These are phyloP conservation scores for Chlorocebus sabaeus DNA, from an alignment of 2,113 vertebrate species.

Conservation along the genomic window DNA sequence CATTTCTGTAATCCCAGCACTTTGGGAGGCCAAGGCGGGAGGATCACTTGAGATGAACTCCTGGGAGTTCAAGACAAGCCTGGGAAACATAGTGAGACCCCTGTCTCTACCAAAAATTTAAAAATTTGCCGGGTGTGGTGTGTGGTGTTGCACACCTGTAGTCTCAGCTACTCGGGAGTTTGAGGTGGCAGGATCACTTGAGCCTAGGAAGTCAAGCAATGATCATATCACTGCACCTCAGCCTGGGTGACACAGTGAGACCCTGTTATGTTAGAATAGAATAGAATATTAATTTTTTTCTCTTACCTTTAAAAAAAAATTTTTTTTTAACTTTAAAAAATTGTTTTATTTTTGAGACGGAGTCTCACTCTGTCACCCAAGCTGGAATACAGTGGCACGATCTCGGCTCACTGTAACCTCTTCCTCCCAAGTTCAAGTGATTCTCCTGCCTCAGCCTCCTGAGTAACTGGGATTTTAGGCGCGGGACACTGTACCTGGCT, in stretches of 20 bases:
- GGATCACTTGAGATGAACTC: background rate
- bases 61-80: background rate
- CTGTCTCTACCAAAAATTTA: background rate
- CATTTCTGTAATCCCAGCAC: background rate
- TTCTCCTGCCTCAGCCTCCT: too few species aligned
- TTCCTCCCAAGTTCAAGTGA: too few species aligned
- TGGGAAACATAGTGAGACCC: background rate
- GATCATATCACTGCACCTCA: background rate
- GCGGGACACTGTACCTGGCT: too few species aligned
- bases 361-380: too few species aligned
- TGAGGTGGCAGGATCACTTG: background rate
- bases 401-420: too few species aligned
- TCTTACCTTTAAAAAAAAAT: background rate
- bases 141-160: background rate
- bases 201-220: background rate
- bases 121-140: background rate
- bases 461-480: too few species aligned
- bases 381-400: too few species aligned
- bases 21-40: background rate
- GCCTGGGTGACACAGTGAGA: background rate
- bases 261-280: too few species aligned
- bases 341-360: too few species aligned
- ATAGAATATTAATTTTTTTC: background rate
- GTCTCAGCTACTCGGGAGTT: background rate
- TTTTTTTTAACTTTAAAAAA: background rate